Conservation (phyloP, 2,113 vertebrate genomes). For the Lanius ludovicianus region DNA sequence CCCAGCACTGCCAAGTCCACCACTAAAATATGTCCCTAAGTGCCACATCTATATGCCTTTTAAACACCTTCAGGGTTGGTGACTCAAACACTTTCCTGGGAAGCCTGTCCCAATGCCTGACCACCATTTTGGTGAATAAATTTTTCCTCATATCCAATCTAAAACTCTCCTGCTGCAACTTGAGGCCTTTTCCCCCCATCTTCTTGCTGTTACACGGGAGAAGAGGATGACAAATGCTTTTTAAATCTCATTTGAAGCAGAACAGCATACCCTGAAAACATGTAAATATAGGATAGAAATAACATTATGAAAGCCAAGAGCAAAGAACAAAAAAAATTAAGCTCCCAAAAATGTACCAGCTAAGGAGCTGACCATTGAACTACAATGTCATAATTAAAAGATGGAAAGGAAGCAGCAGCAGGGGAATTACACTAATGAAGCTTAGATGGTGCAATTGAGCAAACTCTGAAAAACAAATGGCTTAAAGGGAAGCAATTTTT, state of each 20-base stretch:
- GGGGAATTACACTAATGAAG: background rate
- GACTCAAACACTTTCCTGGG: background rate
- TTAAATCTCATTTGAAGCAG: background rate
- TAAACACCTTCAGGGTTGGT: background rate
- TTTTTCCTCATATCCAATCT: background rate
- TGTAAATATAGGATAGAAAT: background rate
- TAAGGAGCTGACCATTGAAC: background rate
- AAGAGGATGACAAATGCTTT: background rate
- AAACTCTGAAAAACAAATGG: background rate
- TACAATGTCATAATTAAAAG: conserved; percentile 14
- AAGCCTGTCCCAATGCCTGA: background rate
- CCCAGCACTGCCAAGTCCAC: background rate
- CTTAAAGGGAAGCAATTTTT: background rate
- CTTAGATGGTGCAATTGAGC: background rate
- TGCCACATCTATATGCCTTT: background rate
- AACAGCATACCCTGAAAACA: background rate
- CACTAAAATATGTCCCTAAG: background rate
- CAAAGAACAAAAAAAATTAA: background rate
- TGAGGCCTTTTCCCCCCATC: background rate
- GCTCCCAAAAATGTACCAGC: background rate
- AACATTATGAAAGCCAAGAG: background rate
- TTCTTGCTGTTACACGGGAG: background rate
- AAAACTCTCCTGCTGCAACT: background rate
- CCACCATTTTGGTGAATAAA: background rate
- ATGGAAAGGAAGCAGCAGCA: background rate